Conservation (phyloP, 2,113 vertebrate species). For the Junco hyemalis region DNA sequence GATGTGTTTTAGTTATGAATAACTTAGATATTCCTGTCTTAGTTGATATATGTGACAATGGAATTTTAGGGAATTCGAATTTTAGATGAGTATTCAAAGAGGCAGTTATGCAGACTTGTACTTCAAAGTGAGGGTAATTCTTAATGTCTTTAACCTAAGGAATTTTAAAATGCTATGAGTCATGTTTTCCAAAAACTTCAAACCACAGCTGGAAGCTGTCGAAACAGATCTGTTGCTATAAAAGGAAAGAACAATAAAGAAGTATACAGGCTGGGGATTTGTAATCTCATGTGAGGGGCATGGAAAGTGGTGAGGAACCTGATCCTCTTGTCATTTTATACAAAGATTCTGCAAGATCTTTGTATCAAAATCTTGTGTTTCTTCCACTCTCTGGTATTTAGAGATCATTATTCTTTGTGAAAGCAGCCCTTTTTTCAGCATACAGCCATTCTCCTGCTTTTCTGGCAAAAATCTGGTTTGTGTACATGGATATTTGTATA, state of each 20-base stretch:
- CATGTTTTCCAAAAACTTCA: background rate
- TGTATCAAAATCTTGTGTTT: background rate
- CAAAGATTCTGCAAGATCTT: background rate
- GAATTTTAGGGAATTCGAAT: background rate
- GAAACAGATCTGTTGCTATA: background rate
- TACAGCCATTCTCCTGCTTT: background rate
- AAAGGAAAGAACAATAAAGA: background rate
- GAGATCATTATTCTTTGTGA: background rate
- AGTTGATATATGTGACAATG: background rate
- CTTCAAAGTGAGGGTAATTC: background rate
- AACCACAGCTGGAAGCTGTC: background rate
- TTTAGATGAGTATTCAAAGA: background rate
- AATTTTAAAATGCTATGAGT: background rate
- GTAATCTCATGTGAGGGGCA: background rate
- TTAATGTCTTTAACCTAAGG: background rate
- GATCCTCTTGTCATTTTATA: background rate
- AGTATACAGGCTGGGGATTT: background rate
- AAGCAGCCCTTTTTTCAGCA: background rate
- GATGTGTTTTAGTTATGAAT: background rate
- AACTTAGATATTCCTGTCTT: background rate
- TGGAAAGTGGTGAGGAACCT: background rate
- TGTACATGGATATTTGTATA: background rate
- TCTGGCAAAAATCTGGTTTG: background rate
- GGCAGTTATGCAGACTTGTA: background rate
- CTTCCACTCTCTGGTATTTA: background rate